Percentiles rank a stretch among this genome's conserved stretches.
Conservation (phyloP, 2,113 vertebrate species). For the Coptodon bakossiorum region DNA sequence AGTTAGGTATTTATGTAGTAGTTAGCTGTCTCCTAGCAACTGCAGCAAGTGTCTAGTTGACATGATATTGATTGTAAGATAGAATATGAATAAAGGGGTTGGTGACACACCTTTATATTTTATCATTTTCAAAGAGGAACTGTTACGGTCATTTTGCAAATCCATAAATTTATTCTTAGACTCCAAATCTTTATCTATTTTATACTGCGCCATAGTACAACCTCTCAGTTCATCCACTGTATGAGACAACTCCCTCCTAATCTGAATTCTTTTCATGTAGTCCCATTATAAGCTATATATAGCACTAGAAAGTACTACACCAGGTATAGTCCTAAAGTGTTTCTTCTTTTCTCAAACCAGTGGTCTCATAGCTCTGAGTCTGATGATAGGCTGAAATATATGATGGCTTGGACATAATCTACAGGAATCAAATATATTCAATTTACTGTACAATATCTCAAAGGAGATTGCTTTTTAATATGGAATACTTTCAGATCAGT, state of each 20-base stretch:
- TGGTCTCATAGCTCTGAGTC: neutral
- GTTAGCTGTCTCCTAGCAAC: neutral
- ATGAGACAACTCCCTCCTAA: neutral
- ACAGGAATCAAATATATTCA: neutral
- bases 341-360: neutral
- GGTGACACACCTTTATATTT: neutral
- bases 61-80: neutral
- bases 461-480: conserved; percentile 20
- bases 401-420: neutral
- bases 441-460: conserved; percentile 11
- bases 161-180: neutral
- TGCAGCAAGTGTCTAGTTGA: neutral
- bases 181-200: neutral
- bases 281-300: neutral
- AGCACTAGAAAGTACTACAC: neutral
- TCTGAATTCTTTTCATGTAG: neutral
- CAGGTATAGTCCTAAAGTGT: neutral
- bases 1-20: neutral
- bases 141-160: neutral
- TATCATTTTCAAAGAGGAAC: neutral
- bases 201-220: neutral
- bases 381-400: neutral
- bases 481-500: conserved; percentile 31
- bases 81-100: neutral
- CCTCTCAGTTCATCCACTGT: neutral